Base-by-base conservation (phyloP, 2,113 vertebrate genomes). In the Cephalopholis sonnerati region DNA sequence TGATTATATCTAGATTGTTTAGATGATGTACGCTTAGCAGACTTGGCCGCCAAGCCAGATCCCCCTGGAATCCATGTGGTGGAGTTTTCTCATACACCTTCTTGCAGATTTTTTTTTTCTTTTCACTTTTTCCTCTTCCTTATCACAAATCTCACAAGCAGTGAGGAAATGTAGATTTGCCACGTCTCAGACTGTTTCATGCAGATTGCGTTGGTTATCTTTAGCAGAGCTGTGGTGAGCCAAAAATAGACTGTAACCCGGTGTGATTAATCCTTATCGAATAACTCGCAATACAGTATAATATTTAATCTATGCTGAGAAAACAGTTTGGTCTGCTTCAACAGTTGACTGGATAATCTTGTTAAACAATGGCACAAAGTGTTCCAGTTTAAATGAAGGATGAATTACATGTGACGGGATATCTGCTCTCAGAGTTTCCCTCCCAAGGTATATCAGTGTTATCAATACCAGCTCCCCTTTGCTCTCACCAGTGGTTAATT, bases 1-100 rank as follows among this genome's bases (percentile, higher is more conserved):
- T 80, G 88, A 94, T 94, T 92, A 92, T n/a, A 91, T 90, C 70
- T 46, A 89, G 86, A 91, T 87, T 90, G 92, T 95, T 93, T 79
- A 87, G 83, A 93, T 91, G 89, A 92, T 93, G 93, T 87, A 85
- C 36, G 59, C 71, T 91, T 76, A 89, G 86, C 72, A 66, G 77
- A 85, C 74, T 87, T 89, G 89, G 89, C 91, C 83, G 72, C 87
- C 68, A 32, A 82, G 25, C 27, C 61, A 39, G 82, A 82, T 89
- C 91, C 91, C 83, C 15, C 46, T 17, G 58, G 85, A 82, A 32
- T 79, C 83, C 65, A 71, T 71, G 75, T 53, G 77, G 83, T 75
- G 62, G 77, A 51, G 82, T 70, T 74, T 32, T 79, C 46, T 78
- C 51, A 39, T 83, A 48, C 83, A 90, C 83, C 90, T 89, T 84